Evolutionary conservation across 2,888 invertebrate species (phyloP).

Genomic region (Polydrusus cervinus): DNA sequence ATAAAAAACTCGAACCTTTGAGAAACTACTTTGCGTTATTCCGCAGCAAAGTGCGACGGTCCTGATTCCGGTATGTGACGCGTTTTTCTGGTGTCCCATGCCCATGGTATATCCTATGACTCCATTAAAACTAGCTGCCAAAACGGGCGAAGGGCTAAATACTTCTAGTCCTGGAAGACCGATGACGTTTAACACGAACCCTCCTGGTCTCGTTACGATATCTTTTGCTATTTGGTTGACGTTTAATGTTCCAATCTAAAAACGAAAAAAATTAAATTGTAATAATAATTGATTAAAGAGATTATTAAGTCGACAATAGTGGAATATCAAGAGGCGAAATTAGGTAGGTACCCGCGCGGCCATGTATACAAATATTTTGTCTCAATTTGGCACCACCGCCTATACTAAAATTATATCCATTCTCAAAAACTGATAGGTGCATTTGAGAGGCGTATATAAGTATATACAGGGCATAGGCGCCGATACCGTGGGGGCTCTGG

Average conservation of each 20-base stretch:
- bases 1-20: constrained; percentile 13
- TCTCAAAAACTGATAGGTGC: no score
- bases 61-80: constrained; percentile 64
- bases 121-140: constrained; percentile 69
- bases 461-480: no score
- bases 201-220: constrained; percentile 71
- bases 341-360: no score
- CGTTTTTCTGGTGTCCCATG: constrained; percentile 64
- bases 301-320: no score
- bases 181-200: constrained; percentile 72
- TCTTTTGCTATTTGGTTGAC: constrained; percentile 65
- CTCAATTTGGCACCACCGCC: no score
- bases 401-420: no score
- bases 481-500: no score
- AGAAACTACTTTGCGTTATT: constrained; percentile 64
- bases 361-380: no score
- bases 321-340: no score
- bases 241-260: constrained; percentile 45
- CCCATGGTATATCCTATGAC: constrained; percentile 64
- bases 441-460: no score
- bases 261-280: not conserved
- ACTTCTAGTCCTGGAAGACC: constrained; percentile 71
- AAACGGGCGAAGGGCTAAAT: constrained; percentile 70
- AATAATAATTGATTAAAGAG: not conserved
- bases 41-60: constrained; percentile 68